A percentile compares a stretch with the other conserved stretches of the same genome.
Evolutionary conservation across 2,888 invertebrate species (phyloP).

Genomic region (Stenotaenia linearis): DNA sequence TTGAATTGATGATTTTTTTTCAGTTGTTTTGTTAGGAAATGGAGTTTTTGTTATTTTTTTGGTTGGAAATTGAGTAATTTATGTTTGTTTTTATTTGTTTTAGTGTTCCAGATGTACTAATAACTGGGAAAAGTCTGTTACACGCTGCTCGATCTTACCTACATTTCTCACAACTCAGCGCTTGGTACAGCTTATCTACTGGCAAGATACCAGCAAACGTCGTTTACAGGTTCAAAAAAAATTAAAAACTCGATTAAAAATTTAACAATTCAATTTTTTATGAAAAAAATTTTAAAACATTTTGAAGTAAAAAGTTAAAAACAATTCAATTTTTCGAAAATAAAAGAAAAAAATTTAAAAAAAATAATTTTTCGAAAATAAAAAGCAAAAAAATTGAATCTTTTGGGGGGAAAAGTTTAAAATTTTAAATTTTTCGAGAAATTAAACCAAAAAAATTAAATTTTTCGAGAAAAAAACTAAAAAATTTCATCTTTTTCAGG

Average conservation of each 20-base stretch:
- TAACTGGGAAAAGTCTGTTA: slow-evolving; percentile 61
- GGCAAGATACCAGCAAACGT: slow-evolving; percentile 51
- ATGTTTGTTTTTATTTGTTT: slow-evolving; percentile 13
- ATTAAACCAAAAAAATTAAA: not conserved
- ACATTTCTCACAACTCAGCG: slow-evolving; percentile 93
- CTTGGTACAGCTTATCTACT: slow-evolving; percentile 64
- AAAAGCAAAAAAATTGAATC: no score
- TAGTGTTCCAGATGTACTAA: slow-evolving; percentile 40
- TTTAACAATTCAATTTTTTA: not conserved
- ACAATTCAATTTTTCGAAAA: no score
- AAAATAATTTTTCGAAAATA: no score
- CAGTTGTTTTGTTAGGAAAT: no score
- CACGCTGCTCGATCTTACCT: slow-evolving; percentile 91
- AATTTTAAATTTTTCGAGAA: not conserved
- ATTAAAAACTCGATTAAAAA: not conserved
- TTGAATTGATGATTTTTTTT: no score
- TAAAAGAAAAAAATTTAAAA: no score
- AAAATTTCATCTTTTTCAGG: slow-evolving; percentile 39
- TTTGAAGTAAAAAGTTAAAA: no score
- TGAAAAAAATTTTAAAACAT: no score
- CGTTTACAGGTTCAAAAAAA: slow-evolving; percentile 55
- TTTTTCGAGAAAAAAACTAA: not conserved
- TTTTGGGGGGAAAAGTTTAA: no score
- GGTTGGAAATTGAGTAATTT: no score
- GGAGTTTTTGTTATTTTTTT: not conserved